phyloP scores from a whole-genome alignment of 1,140 invertebrate genomes.

The Atta cephalotes region DNA sequence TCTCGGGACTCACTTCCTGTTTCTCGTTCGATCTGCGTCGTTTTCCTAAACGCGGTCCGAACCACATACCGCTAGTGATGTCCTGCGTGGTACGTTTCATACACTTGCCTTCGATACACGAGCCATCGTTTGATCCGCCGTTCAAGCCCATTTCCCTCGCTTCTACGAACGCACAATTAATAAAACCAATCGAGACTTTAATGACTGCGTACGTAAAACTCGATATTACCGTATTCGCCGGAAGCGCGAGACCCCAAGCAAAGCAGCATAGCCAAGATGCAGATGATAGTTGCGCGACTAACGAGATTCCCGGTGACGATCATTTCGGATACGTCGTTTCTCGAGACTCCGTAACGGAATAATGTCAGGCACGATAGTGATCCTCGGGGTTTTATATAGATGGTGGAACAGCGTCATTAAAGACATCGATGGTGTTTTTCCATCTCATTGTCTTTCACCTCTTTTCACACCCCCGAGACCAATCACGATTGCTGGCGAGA shows the following conservation, averaged over 20 bases:
- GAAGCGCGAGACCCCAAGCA: constrained; percentile 67
- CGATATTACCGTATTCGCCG: constrained; percentile 78
- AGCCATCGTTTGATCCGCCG: constrained; percentile 44
- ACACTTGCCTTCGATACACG: constrained; percentile 78
- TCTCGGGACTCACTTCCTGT: constrained; percentile 67
- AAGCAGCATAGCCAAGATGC: constrained; percentile 61
- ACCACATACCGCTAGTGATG: constrained; percentile 82
- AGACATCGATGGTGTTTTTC: constrained; percentile 47
- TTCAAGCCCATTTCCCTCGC: constrained; percentile 34
- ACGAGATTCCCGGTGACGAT: constrained; percentile 21
- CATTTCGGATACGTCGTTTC: constrained; percentile 61
- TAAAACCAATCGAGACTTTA: not conserved
- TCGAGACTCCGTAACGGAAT: constrained; percentile 64
- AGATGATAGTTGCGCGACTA: not conserved
- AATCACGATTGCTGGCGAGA: constrained; percentile 50
- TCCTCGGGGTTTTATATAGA: constrained; percentile 20
- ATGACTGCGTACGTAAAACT: not conserved
- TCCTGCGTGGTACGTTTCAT: constrained; percentile 71
- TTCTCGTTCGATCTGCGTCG: constrained; percentile 79
- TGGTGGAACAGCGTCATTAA: not conserved
- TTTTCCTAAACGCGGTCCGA: constrained; percentile 83
- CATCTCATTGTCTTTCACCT: constrained; percentile 32
- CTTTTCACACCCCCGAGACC: constrained; percentile 27
- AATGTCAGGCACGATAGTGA: constrained; percentile 47
- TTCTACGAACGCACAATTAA: constrained; percentile 25